Percentiles rank a stretch among this genome's conserved stretches.
Conservation (phyloP, 1,140 invertebrate genomes). For the Nephotettix cincticeps region DNA sequence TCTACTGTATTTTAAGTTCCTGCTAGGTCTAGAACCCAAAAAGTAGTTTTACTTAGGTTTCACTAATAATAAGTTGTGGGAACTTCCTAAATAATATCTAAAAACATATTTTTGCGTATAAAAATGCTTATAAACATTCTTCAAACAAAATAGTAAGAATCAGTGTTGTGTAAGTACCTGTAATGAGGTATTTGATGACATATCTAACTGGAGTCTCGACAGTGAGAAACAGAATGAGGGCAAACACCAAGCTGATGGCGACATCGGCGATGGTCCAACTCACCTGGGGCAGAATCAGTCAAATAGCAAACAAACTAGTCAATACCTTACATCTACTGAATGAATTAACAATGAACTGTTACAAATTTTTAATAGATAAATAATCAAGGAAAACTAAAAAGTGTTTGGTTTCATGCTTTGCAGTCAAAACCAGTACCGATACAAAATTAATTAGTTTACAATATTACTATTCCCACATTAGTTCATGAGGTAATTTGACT, state of each 20-base stretch:
- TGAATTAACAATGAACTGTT: not conserved
- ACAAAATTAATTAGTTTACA: not conserved
- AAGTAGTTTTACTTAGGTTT: no score
- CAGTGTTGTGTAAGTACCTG: no score
- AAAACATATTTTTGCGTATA: no score
- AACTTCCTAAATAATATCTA: no score
- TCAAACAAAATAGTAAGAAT: no score
- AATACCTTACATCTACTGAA: no score
- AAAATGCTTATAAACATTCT: no score
- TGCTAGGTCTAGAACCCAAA: no score
- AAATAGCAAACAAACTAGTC: no score
- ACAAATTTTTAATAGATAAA: not conserved
- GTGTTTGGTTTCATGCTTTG: not conserved
- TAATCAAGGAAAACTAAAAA: not conserved
- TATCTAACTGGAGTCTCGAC: constrained; percentile 8
- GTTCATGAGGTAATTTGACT: not conserved
- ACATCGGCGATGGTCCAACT: constrained; percentile 5
- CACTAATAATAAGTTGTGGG: no score
- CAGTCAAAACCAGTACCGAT: not conserved
- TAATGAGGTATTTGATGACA: not conserved
- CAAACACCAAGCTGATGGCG: not conserved
- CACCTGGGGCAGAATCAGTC: no score
- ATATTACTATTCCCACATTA: not conserved
- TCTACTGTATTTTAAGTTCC: no score
- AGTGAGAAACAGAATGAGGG: not conserved